A percentile compares a stretch with the other conserved stretches of the same genome.
phyloP scores from a whole-genome alignment of 2,797 vertebrate genomes.

The Tympanoctomys barrerae region DNA sequence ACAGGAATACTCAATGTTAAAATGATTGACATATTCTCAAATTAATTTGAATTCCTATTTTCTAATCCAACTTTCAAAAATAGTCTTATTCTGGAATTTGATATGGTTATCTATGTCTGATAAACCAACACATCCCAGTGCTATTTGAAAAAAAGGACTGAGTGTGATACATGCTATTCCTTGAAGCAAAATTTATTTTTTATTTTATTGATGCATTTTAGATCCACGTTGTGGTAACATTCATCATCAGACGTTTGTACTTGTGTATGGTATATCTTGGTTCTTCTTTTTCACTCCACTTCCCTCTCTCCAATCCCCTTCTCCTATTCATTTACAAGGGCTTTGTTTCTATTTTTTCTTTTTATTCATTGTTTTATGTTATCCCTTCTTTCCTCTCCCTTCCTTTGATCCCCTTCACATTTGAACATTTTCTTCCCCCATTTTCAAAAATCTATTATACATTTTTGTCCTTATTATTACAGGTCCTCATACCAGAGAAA shows the following conservation, averaged over 20 bases:
- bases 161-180: not conserved
- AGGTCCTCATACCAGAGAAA: no score
- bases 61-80: not conserved
- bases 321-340: no score
- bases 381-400: no score
- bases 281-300: not conserved
- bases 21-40: not conserved
- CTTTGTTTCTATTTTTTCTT: no score
- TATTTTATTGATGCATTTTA: not conserved
- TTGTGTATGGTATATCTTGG: not conserved
- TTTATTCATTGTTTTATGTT: no score
- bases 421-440: no score
- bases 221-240: not conserved
- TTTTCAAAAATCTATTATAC: no score
- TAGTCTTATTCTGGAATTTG: not conserved
- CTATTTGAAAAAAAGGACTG: not conserved
- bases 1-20: not conserved
- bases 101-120: not conserved
- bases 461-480: no score
- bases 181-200: conserved; percentile 7
- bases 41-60: not conserved
- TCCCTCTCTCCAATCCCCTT: not conserved
- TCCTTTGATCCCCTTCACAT: no score
- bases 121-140: not conserved
- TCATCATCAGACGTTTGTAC: not conserved